These are phyloP conservation scores for Perizoma affinitatum DNA, from an alignment of 2,888 invertebrate genomes.

Conservation along the genomic window DNA sequence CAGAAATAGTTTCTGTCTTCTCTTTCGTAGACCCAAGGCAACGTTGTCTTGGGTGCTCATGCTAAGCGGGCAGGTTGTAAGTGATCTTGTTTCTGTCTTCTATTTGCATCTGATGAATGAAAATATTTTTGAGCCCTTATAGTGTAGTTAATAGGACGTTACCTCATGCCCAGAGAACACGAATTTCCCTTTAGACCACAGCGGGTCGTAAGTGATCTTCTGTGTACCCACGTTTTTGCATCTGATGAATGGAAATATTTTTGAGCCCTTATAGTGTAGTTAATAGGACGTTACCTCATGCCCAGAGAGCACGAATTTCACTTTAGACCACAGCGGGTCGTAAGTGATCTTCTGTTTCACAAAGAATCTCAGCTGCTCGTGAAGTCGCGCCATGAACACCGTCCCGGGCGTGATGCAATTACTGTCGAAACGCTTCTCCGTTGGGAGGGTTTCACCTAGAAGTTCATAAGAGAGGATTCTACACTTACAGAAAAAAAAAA, in stretches of 20 bases:
- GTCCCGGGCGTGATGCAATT: slow-evolving; percentile 99
- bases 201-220: no score
- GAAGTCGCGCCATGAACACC: slow-evolving; percentile 95
- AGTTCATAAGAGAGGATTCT: neutral
- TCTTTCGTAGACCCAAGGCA: no score
- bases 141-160: slow-evolving; percentile 24
- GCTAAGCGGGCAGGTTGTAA: no score
- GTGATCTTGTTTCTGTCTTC: no score
- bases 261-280: no score
- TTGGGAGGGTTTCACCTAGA: slow-evolving; percentile 89
- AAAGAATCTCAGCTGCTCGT: slow-evolving; percentile 94
- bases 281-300: slow-evolving; percentile 88
- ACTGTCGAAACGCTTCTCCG: slow-evolving; percentile 95
- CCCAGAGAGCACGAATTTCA: slow-evolving; percentile 94
- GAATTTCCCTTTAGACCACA: slow-evolving; percentile 94
- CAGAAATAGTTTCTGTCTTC: no score
- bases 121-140: no score
- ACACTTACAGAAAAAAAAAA: neutral
- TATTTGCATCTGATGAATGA: no score
- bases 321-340: slow-evolving; percentile 94
- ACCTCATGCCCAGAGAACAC: slow-evolving; percentile 97
- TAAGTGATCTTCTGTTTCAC: slow-evolving; percentile 92
- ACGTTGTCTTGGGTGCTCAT: no score
- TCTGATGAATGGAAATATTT: no score
- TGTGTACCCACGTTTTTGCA: no score